These are phyloP conservation scores for Trachythela sp. DNA, from an alignment of 64 coral and sea anemone species.

Conservation along the genomic window DNA sequence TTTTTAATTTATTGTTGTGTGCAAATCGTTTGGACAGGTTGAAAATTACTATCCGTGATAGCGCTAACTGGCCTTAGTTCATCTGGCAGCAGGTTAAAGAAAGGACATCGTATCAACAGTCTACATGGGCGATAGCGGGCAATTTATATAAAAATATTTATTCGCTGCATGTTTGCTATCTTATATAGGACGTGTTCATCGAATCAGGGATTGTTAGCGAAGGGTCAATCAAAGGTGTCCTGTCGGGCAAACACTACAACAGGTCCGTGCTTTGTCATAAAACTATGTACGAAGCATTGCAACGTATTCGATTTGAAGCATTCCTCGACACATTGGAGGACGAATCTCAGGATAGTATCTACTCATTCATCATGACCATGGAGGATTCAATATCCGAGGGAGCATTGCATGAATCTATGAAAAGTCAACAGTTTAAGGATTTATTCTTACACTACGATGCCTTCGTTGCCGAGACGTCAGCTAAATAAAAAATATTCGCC, in stretches of 20 bases:
- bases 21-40: not conserved
- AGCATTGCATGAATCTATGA: slow-evolving; percentile 18
- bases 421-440: slow-evolving; percentile 37
- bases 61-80: too few relatives aligned
- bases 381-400: slow-evolving; percentile 12
- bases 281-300: slow-evolving; percentile 43
- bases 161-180: not conserved
- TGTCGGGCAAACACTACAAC: slow-evolving; percentile 55
- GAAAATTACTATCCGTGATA: too few relatives aligned
- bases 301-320: slow-evolving; percentile 38
- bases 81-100: too few relatives aligned
- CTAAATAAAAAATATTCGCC: slow-evolving; percentile 35
- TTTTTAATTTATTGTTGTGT: not conserved
- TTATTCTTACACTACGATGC: slow-evolving; percentile 30
- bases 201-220: slow-evolving; percentile 48
- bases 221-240: slow-evolving; percentile 48
- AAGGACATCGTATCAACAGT: not conserved
- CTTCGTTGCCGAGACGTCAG: slow-evolving; percentile 29
- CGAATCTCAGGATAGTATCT: slow-evolving; percentile 24
- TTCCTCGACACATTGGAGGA: slow-evolving; percentile 44
- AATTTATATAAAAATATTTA: not conserved
- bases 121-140: too few relatives aligned
- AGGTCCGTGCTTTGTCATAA: slow-evolving; percentile 45
- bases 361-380: not conserved
- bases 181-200: slow-evolving; percentile 44